Percentiles rank a stretch among this genome's conserved stretches.
Conservation (phyloP, 2,888 invertebrate genomes). For the Periphyllus acericola region DNA sequence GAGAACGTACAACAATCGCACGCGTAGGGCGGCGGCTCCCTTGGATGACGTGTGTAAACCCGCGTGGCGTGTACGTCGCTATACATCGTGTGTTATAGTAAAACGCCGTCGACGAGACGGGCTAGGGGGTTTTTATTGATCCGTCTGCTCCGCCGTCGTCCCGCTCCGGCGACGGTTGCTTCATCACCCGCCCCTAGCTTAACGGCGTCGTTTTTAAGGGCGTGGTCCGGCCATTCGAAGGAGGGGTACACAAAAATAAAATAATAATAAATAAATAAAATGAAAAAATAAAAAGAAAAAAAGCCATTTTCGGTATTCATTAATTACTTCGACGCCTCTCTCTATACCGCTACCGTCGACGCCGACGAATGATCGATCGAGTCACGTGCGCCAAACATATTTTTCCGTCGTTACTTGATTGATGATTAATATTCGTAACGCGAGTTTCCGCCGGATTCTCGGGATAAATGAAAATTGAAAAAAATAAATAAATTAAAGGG, state of each 20-base stretch:
- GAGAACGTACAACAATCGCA: background rate
- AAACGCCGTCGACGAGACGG: slow-evolving; percentile 48
- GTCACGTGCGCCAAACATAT: slow-evolving; percentile 49
- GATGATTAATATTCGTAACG: slow-evolving; percentile 54
- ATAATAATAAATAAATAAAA: background rate
- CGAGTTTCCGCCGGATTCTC: slow-evolving; percentile 27
- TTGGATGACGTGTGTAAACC: slow-evolving; percentile 23
- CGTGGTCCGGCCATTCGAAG: slow-evolving; percentile 51
- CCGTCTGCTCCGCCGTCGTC: slow-evolving; percentile 59
- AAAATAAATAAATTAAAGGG: slow-evolving; percentile 20
- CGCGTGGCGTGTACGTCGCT: slow-evolving; percentile 21
- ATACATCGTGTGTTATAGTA: slow-evolving; percentile 33
- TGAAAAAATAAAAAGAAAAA: slow-evolving; percentile 5
- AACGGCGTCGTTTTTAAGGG: slow-evolving; percentile 36
- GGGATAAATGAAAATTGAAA: slow-evolving; percentile 47
- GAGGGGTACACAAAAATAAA: background rate
- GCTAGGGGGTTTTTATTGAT: slow-evolving; percentile 62
- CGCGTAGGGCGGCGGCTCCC: background rate
- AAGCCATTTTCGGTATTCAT: slow-evolving; percentile 53
- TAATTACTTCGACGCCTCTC: slow-evolving; percentile 49
- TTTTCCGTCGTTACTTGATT: slow-evolving; percentile 47
- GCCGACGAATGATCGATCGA: slow-evolving; percentile 50
- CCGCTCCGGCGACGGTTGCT: background rate
- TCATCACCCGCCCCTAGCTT: background rate
- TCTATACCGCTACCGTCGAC: slow-evolving; percentile 9